phyloP scores from a whole-genome alignment of 1,140 invertebrate species.

The Caenorhabditis elegans region DNA sequence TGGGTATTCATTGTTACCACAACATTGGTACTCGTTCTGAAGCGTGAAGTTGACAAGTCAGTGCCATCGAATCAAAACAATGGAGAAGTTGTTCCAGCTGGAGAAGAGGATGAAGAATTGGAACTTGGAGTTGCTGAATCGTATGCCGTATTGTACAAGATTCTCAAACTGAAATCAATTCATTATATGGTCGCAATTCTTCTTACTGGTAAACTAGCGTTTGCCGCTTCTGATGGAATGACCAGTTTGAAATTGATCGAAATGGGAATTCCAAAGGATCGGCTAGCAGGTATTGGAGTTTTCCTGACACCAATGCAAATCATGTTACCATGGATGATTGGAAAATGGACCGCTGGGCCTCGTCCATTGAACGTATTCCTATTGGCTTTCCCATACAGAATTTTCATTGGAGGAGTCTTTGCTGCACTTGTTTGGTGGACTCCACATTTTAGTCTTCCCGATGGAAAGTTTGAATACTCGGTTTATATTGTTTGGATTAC shows the following conservation, averaged over 20 bases:
- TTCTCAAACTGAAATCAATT: slow-evolving; percentile 81
- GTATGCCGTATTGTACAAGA: slow-evolving; percentile 81
- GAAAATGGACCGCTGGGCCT: slow-evolving; percentile 83
- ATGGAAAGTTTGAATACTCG: slow-evolving; percentile 75
- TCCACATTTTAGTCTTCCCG: slow-evolving; percentile 73
- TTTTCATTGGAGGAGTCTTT: slow-evolving; percentile 81
- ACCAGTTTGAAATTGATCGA: slow-evolving; percentile 92
- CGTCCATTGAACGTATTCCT: slow-evolving; percentile 85
- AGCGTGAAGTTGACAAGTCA: slow-evolving; percentile 75
- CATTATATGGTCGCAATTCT: slow-evolving; percentile 76
- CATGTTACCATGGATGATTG: slow-evolving; percentile 83
- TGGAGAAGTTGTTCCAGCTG: neutral
- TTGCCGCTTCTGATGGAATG: slow-evolving; percentile 90
- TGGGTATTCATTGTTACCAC: slow-evolving; percentile 86
- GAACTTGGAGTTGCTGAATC: slow-evolving; percentile 76
- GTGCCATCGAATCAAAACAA: slow-evolving; percentile 6
- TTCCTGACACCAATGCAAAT: slow-evolving; percentile 71
- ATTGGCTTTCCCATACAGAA: slow-evolving; percentile 82
- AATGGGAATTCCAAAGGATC: slow-evolving; percentile 90
- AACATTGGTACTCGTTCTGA: slow-evolving; percentile 83
- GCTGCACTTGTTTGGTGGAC: slow-evolving; percentile 83
- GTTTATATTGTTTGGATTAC: slow-evolving; percentile 80
- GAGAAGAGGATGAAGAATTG: slow-evolving; percentile 68
- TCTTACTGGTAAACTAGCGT: slow-evolving; percentile 90
- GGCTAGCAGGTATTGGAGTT: slow-evolving; percentile 78